Conservation (phyloP, 2,888 invertebrate genomes). For the Ophioninae sp. region DNA sequence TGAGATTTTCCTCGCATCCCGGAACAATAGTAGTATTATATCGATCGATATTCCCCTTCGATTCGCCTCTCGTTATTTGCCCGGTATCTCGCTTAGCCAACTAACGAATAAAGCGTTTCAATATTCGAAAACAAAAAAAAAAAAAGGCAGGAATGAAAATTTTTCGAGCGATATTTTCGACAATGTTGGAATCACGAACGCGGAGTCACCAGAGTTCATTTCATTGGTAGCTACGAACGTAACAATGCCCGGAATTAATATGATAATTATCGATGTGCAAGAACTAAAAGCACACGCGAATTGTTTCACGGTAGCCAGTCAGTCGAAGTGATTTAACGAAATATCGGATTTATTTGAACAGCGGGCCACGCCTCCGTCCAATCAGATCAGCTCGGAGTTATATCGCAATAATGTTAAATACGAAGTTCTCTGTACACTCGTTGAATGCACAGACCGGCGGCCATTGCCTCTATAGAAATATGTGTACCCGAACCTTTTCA, state of each 20-base stretch:
- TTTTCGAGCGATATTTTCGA: background rate
- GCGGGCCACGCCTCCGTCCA: slow-evolving; percentile 6
- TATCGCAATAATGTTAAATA: slow-evolving; percentile 35
- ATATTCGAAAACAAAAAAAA: background rate
- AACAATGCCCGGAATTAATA: background rate
- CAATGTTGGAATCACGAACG: background rate
- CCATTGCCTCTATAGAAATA: background rate
- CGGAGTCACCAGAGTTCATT: background rate
- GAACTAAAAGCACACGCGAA: slow-evolving; percentile 2
- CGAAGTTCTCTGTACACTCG: slow-evolving; percentile 35
- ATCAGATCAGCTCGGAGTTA: slow-evolving; percentile 29
- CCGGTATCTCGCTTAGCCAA: background rate
- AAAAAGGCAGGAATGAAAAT: background rate
- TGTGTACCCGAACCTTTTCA: slow-evolving; percentile 51
- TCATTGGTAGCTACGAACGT: background rate
- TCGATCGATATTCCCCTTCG: slow-evolving; percentile 3
- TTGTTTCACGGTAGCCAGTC: slow-evolving; percentile 1
- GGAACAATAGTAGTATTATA: slow-evolving; percentile 41
- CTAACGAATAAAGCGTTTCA: background rate
- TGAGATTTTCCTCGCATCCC: slow-evolving; percentile 36
- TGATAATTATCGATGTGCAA: background rate
- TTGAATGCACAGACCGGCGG: slow-evolving; percentile 1
- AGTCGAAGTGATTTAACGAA: slow-evolving; percentile 49
- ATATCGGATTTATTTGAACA: slow-evolving; percentile 41
- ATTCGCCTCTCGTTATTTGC: background rate